Conservation (phyloP, 2,797 vertebrate genomes). For the Fratercula arctica region DNA sequence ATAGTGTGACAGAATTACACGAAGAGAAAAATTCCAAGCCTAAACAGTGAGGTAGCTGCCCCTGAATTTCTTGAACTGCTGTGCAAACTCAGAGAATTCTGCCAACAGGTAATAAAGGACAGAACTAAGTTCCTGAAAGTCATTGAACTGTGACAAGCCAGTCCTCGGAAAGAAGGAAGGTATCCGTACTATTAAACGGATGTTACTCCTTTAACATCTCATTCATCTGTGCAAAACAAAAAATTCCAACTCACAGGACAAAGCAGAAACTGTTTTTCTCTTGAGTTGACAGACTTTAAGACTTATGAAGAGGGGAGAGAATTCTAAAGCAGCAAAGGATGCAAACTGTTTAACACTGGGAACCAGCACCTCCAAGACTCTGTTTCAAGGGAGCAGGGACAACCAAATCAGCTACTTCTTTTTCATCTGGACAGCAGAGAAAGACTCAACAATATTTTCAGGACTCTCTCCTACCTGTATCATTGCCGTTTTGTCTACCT, state of each 20-base stretch:
- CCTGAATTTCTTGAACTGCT: neutral
- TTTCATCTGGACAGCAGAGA: neutral
- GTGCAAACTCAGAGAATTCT: neutral
- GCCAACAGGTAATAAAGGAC: neutral
- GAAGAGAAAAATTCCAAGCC: neutral
- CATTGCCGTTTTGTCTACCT: neutral
- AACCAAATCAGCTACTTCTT: neutral
- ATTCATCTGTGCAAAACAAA: neutral
- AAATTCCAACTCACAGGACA: neutral
- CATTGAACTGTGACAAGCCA: neutral
- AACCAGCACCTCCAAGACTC: neutral
- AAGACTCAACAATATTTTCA: neutral
- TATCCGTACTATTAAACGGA: neutral
- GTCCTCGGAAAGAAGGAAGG: neutral
- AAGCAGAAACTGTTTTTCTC: neutral
- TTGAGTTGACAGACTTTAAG: neutral
- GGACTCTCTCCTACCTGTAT: neutral
- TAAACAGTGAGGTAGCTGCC: neutral
- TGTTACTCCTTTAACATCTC: neutral
- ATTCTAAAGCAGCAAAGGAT: neutral
- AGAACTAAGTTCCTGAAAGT: neutral
- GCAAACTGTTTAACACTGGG: neutral
- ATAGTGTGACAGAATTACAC: fast-evolving
- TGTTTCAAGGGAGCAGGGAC: neutral
- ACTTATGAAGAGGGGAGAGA: neutral